Evolutionary conservation across 2,888 invertebrate genomes (phyloP).

Genomic region (Aspidiotus rigidus): DNA sequence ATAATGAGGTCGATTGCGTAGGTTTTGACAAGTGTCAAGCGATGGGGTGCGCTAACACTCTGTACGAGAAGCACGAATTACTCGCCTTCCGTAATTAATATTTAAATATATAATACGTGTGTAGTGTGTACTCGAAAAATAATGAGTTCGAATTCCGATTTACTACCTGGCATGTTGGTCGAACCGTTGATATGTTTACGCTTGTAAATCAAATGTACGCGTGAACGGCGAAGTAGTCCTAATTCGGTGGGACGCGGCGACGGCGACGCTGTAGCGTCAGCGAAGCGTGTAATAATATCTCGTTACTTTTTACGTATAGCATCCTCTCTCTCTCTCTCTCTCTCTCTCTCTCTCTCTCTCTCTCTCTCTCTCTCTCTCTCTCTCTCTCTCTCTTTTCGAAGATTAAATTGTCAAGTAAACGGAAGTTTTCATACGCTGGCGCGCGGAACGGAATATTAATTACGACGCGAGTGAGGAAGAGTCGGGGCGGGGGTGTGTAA

Average conservation of each 20-base stretch:
- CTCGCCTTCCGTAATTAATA: neutral
- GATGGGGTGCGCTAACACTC: too few relatives aligned
- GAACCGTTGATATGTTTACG: slow-evolving; percentile 20
- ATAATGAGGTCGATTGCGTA: too few relatives aligned
- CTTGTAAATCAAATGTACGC: slow-evolving; percentile 20
- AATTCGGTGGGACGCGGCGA: neutral
- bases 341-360: too few relatives aligned
- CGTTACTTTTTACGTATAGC: slow-evolving; percentile 22
- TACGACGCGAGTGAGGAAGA: slow-evolving; percentile 1
- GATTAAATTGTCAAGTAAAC: slow-evolving; percentile 4
- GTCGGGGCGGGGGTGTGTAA: neutral
- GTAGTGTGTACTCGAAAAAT: neutral
- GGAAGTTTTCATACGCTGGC: slow-evolving; percentile 5
- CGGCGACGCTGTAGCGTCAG: neutral
- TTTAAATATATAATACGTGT: neutral
- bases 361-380: too few relatives aligned
- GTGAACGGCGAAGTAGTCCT: neutral
- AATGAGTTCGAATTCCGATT: neutral
- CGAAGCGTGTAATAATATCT: slow-evolving; percentile 30
- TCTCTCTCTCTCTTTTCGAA: neutral
- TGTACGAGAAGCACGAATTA: too few relatives aligned
- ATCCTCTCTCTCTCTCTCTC: slow-evolving; percentile 8
- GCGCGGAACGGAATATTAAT: slow-evolving; percentile 11
- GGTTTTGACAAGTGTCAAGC: too few relatives aligned
- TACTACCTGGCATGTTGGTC: slow-evolving; percentile 6